Base-by-base conservation (phyloP, 2,797 vertebrate species). In the Uromys caudimaculatus region DNA sequence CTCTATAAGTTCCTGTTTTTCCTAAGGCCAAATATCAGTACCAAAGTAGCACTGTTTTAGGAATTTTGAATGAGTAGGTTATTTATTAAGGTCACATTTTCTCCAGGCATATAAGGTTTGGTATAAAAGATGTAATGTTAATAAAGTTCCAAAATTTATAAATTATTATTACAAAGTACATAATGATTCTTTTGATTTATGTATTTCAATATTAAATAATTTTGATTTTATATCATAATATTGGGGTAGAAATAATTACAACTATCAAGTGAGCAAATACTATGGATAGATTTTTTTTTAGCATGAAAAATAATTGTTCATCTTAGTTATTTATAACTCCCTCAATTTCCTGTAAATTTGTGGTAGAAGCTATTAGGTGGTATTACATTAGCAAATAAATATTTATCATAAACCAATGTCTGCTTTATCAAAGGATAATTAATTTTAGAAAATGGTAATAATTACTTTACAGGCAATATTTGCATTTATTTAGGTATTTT, bases 191-290 rank as follows among this genome's bases (percentile, higher is more conserved):
- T 77, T 23, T 84, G n/a, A 41, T 2, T 79, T 92, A 52, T 32
- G 14, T 85, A 84, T 86, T 92, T 82, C 6, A 84, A 76, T 87
- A 64, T 81, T 38, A 76, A 2, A 41, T 29, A 85, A 17, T 56
- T 16, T 14, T 87, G 16, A 10, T 14, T 84, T 94, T 64, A 24
- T 52, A 29, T 84, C 8, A 44, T 32, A 64, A 35, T 35, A 47
- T 44, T 84, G 6, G 35, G 8, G 3, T 50, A 81, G 4, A 71
- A 67, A 14, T 84, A 64, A 50, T 58, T 92, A 8, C 3, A 85
- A 85, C 32, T n/a, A 62, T 44, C 6, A 79, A 94, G 56, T 79
- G 6, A 91, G 58, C 35, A 88, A 93, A 92, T 88, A 73, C 69
- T 88, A 14, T 76, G 19, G 13, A 67, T 0, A 73, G 32, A 13